Percentiles rank a stretch among this genome's conserved stretches.
Conservation (phyloP, 2,797 vertebrate genomes). For the Morelia viridis region DNA sequence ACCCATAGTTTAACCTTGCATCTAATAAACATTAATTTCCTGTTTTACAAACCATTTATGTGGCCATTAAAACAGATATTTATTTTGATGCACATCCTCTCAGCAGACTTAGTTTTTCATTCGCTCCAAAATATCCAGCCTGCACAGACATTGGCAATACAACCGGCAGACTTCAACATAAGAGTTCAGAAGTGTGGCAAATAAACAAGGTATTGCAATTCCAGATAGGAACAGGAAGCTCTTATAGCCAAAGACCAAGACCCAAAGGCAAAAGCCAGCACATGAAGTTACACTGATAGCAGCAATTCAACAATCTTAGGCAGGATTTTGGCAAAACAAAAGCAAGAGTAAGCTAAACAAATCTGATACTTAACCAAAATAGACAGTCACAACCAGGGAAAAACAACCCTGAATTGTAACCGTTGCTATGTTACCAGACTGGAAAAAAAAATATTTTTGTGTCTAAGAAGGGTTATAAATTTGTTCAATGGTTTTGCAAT, state of each 20-base stretch:
- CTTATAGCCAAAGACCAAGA: slow-evolving; percentile 18
- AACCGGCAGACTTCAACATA: slow-evolving; percentile 38
- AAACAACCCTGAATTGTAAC: slow-evolving; percentile 52
- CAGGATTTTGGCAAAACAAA: slow-evolving; percentile 55
- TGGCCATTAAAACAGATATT: slow-evolving; percentile 65
- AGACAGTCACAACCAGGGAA: slow-evolving; percentile 13
- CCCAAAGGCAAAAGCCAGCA: slow-evolving; percentile 20
- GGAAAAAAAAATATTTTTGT: slow-evolving; percentile 47
- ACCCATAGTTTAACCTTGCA: slow-evolving; percentile 57
- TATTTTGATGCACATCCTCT: slow-evolving; percentile 63
- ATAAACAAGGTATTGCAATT: background rate
- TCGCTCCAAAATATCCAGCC: slow-evolving; percentile 47
- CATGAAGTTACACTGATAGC: slow-evolving; percentile 20
- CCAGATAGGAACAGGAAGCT: slow-evolving; percentile 11
- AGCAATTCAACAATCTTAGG: slow-evolving; percentile 41
- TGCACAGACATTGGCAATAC: background rate
- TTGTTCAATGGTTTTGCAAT: slow-evolving; percentile 55
- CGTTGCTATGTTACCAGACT: slow-evolving; percentile 59
- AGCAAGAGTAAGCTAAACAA: slow-evolving; percentile 56
- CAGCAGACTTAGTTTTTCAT: slow-evolving; percentile 64
- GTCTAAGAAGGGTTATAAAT: slow-evolving; percentile 56
- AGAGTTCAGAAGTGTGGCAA: slow-evolving; percentile 7
- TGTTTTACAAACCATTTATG: slow-evolving; percentile 66
- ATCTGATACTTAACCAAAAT: slow-evolving; percentile 32
- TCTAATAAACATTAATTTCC: slow-evolving; percentile 73